Conservation (phyloP, 2,888 invertebrate genomes). For the Lasioglossum malachurum region DNA sequence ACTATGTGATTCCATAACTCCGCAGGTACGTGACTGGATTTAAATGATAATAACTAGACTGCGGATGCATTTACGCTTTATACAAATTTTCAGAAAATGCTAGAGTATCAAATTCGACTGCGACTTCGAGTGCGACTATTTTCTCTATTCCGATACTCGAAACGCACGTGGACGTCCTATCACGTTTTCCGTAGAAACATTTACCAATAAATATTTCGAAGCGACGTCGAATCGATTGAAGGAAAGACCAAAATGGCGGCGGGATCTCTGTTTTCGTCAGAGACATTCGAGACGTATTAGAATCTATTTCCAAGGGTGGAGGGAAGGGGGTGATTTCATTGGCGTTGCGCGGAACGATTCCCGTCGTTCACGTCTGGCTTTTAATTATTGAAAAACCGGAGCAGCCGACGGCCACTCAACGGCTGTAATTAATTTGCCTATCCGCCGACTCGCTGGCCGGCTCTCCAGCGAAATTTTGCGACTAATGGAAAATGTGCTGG, state of each 20-base stretch:
- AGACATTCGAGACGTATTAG: not conserved
- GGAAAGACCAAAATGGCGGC: not conserved
- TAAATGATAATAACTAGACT: no score
- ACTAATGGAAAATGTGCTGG: not conserved
- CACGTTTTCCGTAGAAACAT: not conserved
- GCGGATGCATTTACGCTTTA: no score
- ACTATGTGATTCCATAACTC: not conserved
- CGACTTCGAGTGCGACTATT: no score
- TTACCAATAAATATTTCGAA: not conserved
- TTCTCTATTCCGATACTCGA: not conserved
- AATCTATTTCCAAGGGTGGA: not conserved
- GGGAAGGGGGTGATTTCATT: not conserved
- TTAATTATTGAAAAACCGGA: conserved; percentile 50
- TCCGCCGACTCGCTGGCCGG: conserved; percentile 23
- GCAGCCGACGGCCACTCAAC: conserved; percentile 14
- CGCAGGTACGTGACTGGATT: not conserved
- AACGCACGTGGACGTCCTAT: no score
- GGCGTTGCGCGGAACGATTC: not conserved
- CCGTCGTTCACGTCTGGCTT: conserved; percentile 13
- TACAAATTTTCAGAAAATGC: no score
- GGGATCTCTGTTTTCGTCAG: not conserved
- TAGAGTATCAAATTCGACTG: no score
- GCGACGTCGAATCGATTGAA: not conserved
- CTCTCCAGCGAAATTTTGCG: not conserved
- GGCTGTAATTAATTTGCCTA: conserved; percentile 48